phyloP scores from a whole-genome alignment of 2,797 vertebrate genomes.

The Sebastes hubbsi region DNA sequence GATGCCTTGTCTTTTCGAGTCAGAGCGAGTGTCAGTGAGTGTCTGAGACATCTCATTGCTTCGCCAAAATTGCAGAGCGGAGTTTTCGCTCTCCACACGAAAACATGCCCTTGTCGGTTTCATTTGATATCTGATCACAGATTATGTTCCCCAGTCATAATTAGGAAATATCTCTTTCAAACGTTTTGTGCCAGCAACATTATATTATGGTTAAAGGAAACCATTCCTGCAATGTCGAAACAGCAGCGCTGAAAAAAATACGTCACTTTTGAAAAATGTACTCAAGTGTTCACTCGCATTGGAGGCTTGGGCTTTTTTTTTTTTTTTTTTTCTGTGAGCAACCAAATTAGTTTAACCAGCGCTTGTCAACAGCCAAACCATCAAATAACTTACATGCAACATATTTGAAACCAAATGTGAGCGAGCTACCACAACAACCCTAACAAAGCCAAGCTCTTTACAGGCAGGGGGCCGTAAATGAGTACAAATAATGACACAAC shows the following conservation, averaged over 20 bases:
- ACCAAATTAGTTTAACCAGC: constrained; percentile 67
- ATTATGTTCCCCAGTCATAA: constrained; percentile 76
- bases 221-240: constrained; percentile 60
- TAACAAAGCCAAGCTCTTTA: constrained; percentile 51
- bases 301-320: constrained; percentile 44
- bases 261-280: constrained; percentile 59
- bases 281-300: constrained; percentile 35
- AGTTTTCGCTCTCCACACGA: constrained; percentile 64
- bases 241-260: constrained; percentile 31
- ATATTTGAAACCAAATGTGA: constrained; percentile 68
- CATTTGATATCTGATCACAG: constrained; percentile 78
- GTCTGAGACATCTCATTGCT: constrained; percentile 69
- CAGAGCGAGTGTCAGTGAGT: constrained; percentile 55
- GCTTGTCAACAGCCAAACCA: constrained; percentile 70
- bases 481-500: constrained; percentile 77
- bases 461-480: constrained; percentile 62
- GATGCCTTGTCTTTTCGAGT: constrained; percentile 58
- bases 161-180: constrained; percentile 73
- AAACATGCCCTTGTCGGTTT: constrained; percentile 71
- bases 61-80: constrained; percentile 73
- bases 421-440: constrained; percentile 63
- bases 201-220: constrained; percentile 72
- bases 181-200: constrained; percentile 59
- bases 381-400: constrained; percentile 72
- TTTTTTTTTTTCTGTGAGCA: constrained; percentile 31